Conservation (phyloP, 2,113 vertebrate species). For the Paralichthys olivaceus region DNA sequence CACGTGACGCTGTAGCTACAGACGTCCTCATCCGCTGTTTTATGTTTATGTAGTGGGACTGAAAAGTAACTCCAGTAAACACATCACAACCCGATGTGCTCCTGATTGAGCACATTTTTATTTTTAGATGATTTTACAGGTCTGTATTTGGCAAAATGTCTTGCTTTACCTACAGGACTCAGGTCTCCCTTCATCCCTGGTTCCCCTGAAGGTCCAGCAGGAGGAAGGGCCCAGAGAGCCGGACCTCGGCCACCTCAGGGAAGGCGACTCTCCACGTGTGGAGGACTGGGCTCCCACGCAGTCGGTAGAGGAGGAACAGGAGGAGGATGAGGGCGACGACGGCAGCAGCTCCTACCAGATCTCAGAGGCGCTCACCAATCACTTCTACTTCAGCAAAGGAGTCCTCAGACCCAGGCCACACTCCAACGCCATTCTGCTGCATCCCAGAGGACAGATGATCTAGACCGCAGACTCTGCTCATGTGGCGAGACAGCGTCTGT, state of each 20-base stretch:
- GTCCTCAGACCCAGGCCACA: conserved; percentile 86
- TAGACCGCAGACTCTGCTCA: conserved; percentile 47
- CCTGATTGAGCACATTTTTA: neutral
- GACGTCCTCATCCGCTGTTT: neutral
- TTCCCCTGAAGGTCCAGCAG: conserved; percentile 69
- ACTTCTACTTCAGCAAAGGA: conserved; percentile 90
- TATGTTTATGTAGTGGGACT: too few relatives aligned
- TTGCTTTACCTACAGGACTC: conserved; percentile 70
- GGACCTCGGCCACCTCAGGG: conserved; percentile 16
- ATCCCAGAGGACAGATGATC: conserved; percentile 85
- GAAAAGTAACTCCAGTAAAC: too few relatives aligned
- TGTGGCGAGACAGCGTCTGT: neutral
- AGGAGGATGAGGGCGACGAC: conserved; percentile 65
- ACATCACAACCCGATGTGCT: too few relatives aligned
- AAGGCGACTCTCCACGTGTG: conserved; percentile 9
- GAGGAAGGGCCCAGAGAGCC: conserved; percentile 48
- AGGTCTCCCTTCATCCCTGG: conserved; percentile 75
- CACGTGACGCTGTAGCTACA: too few relatives aligned
- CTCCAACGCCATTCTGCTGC: conserved; percentile 88
- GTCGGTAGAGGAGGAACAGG: neutral
- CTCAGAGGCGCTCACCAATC: conserved; percentile 84
- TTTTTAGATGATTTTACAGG: neutral
- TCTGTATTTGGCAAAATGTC: too few relatives aligned
- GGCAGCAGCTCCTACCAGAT: conserved; percentile 69
- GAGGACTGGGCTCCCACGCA: conserved; percentile 39